These are phyloP conservation scores for Muscicapa comitata DNA, from an alignment of 2,797 vertebrate species.

Conservation along the genomic window DNA sequence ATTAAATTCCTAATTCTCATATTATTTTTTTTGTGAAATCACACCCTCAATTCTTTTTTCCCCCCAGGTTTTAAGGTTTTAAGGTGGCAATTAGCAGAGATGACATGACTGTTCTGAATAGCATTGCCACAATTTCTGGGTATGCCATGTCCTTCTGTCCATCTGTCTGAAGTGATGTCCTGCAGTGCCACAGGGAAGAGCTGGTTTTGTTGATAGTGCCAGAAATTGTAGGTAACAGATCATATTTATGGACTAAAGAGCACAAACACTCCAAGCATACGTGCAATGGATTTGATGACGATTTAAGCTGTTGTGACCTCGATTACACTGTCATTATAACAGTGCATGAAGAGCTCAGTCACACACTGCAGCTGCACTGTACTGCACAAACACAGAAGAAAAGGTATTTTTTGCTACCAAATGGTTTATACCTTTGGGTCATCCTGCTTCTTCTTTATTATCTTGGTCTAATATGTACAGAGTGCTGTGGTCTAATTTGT, in stretches of 20 bases:
- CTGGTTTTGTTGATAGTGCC: not conserved
- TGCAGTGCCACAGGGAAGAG: not conserved
- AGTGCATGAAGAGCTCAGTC: not conserved
- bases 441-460: not conserved
- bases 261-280: not conserved
- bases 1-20: not conserved
- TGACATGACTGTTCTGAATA: not conserved
- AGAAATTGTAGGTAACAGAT: not conserved
- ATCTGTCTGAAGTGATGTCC: rapidly evolving
- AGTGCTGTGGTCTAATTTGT: not conserved
- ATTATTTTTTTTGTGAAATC: not conserved
- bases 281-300: not conserved
- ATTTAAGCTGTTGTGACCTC: not conserved
- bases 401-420: not conserved
- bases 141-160: not conserved
- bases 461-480: not conserved
- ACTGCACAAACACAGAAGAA: not conserved
- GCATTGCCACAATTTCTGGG: rapidly evolving
- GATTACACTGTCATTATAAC: not conserved
- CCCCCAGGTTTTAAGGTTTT: not conserved
- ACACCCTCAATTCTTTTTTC: not conserved
- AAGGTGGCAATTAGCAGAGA: not conserved
- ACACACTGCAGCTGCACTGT: not conserved
- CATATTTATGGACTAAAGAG: not conserved
- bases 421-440: not conserved